phyloP scores from a whole-genome alignment of 2,888 invertebrate species.

The Agrotis segetum region DNA sequence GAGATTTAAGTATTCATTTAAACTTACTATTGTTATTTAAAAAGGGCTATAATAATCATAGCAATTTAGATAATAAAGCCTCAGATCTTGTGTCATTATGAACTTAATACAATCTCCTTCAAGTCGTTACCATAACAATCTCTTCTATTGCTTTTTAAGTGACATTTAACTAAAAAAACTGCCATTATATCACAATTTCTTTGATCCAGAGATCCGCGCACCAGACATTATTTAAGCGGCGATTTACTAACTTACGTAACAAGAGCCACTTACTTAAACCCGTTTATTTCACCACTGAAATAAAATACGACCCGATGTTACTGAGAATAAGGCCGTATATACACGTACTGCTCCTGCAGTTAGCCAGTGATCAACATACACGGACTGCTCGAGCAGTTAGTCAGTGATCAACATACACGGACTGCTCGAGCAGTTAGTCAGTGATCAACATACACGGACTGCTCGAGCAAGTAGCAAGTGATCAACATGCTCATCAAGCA shows the following conservation, averaged over 20 bases:
- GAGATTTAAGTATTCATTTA: too few species aligned
- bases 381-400: too few species aligned
- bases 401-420: too few species aligned
- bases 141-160: constrained; percentile 5
- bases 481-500: too few species aligned
- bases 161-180: constrained; percentile 14
- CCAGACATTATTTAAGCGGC: constrained; percentile 10
- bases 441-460: too few species aligned
- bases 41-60: too few species aligned
- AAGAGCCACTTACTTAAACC: constrained; percentile 18
- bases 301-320: constrained; percentile 32
- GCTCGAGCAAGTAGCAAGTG: too few species aligned
- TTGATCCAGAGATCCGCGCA: constrained; percentile 1
- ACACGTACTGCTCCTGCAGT: too few species aligned
- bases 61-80: neutral
- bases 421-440: too few species aligned
- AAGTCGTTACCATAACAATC: neutral
- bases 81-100: neutral
- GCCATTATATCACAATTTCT: constrained; percentile 2
- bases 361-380: too few species aligned
- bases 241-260: constrained; percentile 10
- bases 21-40: too few species aligned
- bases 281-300: constrained; percentile 8
- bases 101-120: neutral
- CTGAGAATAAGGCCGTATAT: neutral